These are phyloP conservation scores for Hyla sarda DNA, from an alignment of 2,113 vertebrate genomes.

Conservation along the genomic window DNA sequence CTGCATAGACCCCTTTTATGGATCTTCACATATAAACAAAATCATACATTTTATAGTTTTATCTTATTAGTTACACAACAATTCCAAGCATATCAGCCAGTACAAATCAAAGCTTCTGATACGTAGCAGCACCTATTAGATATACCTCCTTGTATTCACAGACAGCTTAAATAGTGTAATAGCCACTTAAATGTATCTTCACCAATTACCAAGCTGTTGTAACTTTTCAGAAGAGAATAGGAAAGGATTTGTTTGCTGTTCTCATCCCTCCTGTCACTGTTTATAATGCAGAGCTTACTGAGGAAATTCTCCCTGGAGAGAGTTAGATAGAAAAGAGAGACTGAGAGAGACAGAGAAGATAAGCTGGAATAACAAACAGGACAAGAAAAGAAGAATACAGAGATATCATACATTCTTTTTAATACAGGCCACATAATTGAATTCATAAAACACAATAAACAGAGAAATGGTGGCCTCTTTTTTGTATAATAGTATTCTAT, in stretches of 20 bases:
- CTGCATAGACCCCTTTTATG: too few species aligned
- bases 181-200: neutral
- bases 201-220: neutral
- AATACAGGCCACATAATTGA: neutral
- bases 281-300: conserved; percentile 32
- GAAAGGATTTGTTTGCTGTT: conserved; percentile 28
- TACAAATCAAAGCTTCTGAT: neutral
- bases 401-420: neutral
- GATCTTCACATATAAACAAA: too few species aligned
- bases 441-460: neutral
- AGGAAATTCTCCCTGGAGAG: conserved; percentile 23
- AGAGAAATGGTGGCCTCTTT: neutral
- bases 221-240: neutral
- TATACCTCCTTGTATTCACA: neutral
- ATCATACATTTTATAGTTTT: too few species aligned
- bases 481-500: neutral
- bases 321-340: neutral
- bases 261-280: conserved; percentile 5
- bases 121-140: neutral
- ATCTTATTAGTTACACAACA: neutral
- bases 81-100: neutral
- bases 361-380: conserved; percentile 18
- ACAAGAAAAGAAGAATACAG: neutral
- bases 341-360: conserved; percentile 4
- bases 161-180: too few species aligned